Evolutionary conservation across 1,140 invertebrate species (phyloP), one percentile per base, ranked within the genome.

Genomic region (Ooceraea biroi): DNA sequence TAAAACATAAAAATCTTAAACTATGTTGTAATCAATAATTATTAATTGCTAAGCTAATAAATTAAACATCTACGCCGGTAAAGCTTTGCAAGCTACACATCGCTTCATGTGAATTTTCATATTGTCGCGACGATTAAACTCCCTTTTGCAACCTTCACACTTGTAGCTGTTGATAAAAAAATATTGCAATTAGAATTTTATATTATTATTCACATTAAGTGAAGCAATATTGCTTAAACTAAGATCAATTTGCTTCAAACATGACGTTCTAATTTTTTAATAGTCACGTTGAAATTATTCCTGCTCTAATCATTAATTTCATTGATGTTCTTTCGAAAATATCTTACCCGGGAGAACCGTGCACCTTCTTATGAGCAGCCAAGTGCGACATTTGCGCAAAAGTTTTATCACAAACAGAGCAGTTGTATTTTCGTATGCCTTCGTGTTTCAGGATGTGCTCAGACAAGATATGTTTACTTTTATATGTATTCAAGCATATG

Each of bases 351-450:
- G 90, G 84, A 10, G 87, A 72, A 58, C 90, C 91, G 55, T 93
- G 92, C 19, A 92, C 91, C 5, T 89, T 87, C 85, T 85, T 92
- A n/a, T 92, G 91, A 48, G 92, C 90, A 66, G 90, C 89, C 8
- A 93, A 69, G 85, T 93, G 91, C 50, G 90, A 91, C n/a, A 91
- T 87, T 61, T 92, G 92, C 11, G 85, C 91, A 78, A 92, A 93
- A 10, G 85, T 58, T 69, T 92, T 92, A 1, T 71, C 58, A 41
- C 91, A 92, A 4, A 80, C 63, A 14, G 84, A 72, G 30, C 92
- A 93, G 65, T 91, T 91, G 44, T 92, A 92, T 52, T 92, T 92
- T 76, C 91, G 86, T 7, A 93, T 91, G 19, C 92, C 92, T 36
- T 92, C 76, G 44, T 93, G 92, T 44, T 93, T 93, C 3, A 93